Evolutionary conservation across 2,113 vertebrate genomes (phyloP), one percentile per base, ranked within the genome.

Genomic region (Turnix velox): DNA sequence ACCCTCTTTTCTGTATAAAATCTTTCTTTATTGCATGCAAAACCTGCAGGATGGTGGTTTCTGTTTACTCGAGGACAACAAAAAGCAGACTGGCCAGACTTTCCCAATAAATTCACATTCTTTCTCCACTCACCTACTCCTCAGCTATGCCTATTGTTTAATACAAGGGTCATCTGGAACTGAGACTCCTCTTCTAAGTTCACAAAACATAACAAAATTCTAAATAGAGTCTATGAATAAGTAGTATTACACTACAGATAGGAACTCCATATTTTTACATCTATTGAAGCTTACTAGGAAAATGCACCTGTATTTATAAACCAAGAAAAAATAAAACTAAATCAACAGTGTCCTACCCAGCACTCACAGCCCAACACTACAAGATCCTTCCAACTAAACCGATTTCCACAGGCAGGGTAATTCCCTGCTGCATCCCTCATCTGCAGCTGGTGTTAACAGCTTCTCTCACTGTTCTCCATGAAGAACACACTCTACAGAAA

Each of bases 371-470:
- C 59, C 69, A 74, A 1, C 49, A 45, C 10, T 33, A n/a, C 3
- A 8, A 58, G 62, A 35, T 46, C 54, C 72, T 76, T 43, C 80
- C 68, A 65, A 6, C 40, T 22, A 2, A 37, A 49, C 35, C 1
- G 18, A 37, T 11, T 74, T 31, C 73, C 89, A 76, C 4, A 61
- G 43, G 48, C 37, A 61, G 57, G 61, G 46, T 52, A 57, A 86
- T 57, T 66, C 76, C 77, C 83, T 65, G 84, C 81, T 87, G 72
- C 80, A 77, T 48, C 87, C 72, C 71, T 51, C 11, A 79, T 14
- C 49, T 23, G 28, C 86, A 92, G 86, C 75, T 72, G 67, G n/a
- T 35, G 83, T 76, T 45, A 85, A 73, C 92, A 90, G 92, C 62
- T 79, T 39, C 62, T 83, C 79, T 20, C 62, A 28, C 69, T 87